Conservation (phyloP, 2,888 invertebrate genomes). For the Cephus nigrinus region DNA sequence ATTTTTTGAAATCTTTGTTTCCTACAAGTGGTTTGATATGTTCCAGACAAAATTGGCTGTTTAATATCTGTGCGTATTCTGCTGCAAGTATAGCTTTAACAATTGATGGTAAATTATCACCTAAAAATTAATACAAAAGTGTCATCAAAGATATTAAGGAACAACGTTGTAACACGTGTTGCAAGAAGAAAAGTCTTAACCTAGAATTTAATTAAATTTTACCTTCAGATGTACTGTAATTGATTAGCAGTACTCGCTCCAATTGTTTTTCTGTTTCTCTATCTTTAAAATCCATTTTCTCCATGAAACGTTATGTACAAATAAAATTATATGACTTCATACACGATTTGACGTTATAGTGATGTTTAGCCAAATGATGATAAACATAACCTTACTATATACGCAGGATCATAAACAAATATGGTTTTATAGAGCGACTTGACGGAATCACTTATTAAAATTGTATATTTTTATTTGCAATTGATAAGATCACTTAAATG, state of each 20-base stretch:
- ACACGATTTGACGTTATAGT: background rate
- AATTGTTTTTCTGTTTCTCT: background rate
- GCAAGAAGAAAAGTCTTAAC: background rate
- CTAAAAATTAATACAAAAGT: background rate
- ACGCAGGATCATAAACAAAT: background rate
- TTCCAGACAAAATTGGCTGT: slow-evolving; percentile 20
- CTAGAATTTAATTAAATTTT: background rate
- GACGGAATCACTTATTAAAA: background rate
- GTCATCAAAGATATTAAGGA: background rate
- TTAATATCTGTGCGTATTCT: slow-evolving; percentile 22
- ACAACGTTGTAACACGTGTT: background rate
- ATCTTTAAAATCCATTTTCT: background rate
- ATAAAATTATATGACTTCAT: background rate
- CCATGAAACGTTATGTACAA: background rate
- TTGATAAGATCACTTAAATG: slow-evolving; percentile 16
- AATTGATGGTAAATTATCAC: background rate
- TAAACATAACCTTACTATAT: background rate
- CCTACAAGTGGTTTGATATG: slow-evolving; percentile 12
- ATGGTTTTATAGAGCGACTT: background rate
- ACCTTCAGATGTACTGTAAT: background rate
- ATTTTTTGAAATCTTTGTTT: slow-evolving; percentile 26
- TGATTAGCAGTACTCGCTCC: background rate
- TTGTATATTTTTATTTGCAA: background rate
- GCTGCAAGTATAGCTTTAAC: slow-evolving; percentile 8
- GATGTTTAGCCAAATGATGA: background rate